These are phyloP conservation scores for Montipora capricornis DNA, from an alignment of 64 coral and sea anemone species.

Conservation along the genomic window DNA sequence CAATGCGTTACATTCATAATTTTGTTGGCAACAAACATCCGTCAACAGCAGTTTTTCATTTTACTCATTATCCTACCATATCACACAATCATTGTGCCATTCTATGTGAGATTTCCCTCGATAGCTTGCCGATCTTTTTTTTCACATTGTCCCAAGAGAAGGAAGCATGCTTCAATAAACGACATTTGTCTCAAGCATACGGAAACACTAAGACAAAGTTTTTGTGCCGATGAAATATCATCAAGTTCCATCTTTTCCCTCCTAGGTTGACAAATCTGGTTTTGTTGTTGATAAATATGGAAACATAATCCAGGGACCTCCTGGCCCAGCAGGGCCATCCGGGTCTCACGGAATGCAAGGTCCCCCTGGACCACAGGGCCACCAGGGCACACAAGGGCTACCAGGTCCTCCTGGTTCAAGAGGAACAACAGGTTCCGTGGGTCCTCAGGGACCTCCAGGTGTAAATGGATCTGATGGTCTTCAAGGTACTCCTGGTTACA, in stretches of 20 bases:
- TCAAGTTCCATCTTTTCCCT: neutral
- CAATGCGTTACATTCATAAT: too few species aligned
- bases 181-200: too few species aligned
- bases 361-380: conserved; percentile 17
- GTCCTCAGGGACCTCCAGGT: conserved; percentile 22
- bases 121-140: too few species aligned
- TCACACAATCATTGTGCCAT: too few species aligned
- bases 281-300: neutral
- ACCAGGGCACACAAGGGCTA: conserved; percentile 4
- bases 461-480: conserved; percentile 1
- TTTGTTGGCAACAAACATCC: too few species aligned
- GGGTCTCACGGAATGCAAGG: conserved; percentile 47
- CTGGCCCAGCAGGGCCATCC: neutral
- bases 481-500: conserved; percentile 25
- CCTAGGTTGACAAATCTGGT: neutral
- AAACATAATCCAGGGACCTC: conserved; percentile 6
- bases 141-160: too few species aligned
- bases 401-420: conserved; percentile 32
- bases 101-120: too few species aligned
- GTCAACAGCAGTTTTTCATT: too few species aligned
- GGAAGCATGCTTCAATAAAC: too few species aligned
- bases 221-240: neutral
- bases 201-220: too few species aligned
- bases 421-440: conserved; percentile 9
- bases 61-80: too few species aligned